Evolutionary conservation across 1,140 invertebrate species (phyloP), one percentile per base, ranked within the genome.

Genomic region (Parasteatoda tepidariorum): DNA sequence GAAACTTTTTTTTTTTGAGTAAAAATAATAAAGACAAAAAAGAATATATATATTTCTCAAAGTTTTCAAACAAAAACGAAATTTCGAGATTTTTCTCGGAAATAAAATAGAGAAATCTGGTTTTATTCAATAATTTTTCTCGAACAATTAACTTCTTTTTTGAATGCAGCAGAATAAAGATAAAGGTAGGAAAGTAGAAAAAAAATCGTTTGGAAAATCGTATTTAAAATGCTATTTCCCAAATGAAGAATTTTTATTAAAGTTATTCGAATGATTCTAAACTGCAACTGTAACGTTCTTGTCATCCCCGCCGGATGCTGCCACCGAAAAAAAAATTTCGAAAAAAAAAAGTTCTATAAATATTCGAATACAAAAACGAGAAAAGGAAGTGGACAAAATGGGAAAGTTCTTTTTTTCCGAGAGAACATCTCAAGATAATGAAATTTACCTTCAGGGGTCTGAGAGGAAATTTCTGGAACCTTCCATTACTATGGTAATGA

Each of bases 61-160:
- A n/a, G n/a, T n/a, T n/a, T n/a, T n/a, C n/a, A n/a, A n/a, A n/a
- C n/a, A 24, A 33, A 48, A 82, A 70, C 54, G 34, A 28, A 30
- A 55, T 82, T 82, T 82, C 31, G 61, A 82, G 66, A 70, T 67
- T 71, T 38, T 48, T 68, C n/a, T n/a, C n/a, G n/a, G n/a, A n/a
- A 79, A 48, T 31, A 70, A 70, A 79, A 79, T 68, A 13, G 38
- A 48, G 76, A 79, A 82, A 71, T 70, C 57, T 31, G 66, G 64
- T 28, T 55, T 82, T 62, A 82, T 82, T 61, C 66, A 82, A 82
- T 82, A 70, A 82, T 82, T 82, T n/a, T 82, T 82, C 67, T 41
- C 48, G 66, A 70, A 82, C 78, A 82, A 82, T 82, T 82, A 82
- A 66, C 78, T 71, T 79, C 57, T n/a, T 64, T 55, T 41, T 57